These are phyloP conservation scores for Alca torda DNA, from an alignment of 2,797 vertebrate species.

Conservation along the genomic window DNA sequence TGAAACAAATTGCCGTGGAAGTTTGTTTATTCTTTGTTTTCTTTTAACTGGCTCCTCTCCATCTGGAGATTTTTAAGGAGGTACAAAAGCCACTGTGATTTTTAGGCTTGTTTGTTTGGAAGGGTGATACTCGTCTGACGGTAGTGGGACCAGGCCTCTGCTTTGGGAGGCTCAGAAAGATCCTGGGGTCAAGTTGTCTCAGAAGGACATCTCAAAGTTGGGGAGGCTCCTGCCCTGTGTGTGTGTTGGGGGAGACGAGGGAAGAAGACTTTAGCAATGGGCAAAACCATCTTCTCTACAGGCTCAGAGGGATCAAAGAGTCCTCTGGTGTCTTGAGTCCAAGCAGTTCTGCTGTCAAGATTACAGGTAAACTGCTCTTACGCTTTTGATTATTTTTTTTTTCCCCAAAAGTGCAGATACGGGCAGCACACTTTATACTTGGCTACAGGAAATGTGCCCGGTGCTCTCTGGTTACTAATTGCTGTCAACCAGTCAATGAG, in stretches of 20 bases:
- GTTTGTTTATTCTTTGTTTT: neutral
- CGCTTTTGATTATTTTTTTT: neutral
- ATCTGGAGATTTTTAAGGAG: neutral
- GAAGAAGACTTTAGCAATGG: neutral
- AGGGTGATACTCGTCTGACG: neutral
- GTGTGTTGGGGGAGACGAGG: neutral
- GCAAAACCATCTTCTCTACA: neutral
- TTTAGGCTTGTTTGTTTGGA: neutral
- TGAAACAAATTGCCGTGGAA: neutral
- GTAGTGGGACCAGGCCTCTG: neutral
- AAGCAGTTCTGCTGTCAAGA: neutral
- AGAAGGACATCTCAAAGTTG: neutral
- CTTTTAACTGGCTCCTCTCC: neutral
- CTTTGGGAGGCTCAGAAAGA: neutral
- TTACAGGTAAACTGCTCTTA: neutral
- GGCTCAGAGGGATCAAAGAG: neutral
- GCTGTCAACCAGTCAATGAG: slow-evolving; percentile 39
- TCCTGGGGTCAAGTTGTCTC: neutral
- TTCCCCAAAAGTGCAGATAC: neutral
- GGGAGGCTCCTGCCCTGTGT: neutral
- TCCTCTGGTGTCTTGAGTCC: neutral
- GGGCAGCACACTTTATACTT: neutral
- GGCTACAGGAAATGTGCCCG: neutral
- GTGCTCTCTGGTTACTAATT: slow-evolving; percentile 54
- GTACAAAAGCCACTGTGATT: neutral